Conservation (phyloP, 2,888 invertebrate species). For the Embidobia sp. region DNA sequence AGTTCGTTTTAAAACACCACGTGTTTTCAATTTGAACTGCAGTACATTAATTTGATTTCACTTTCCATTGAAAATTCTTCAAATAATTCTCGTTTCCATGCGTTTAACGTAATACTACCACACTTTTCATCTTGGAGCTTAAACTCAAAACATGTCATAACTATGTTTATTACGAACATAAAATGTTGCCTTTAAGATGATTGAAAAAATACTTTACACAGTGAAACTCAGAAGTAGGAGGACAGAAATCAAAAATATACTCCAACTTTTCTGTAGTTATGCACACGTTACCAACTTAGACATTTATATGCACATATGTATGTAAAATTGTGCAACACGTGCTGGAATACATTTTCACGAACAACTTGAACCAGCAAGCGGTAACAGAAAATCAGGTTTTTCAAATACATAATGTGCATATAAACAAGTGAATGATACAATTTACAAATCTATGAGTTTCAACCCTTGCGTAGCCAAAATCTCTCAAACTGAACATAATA, state of each 20-base stretch:
- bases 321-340: slow-evolving; percentile 63
- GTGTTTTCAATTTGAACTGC: too few relatives aligned
- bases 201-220: neutral
- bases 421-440: slow-evolving; percentile 36
- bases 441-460: slow-evolving; percentile 40
- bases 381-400: slow-evolving; percentile 43
- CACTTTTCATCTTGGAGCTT: too few relatives aligned
- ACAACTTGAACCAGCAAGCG: slow-evolving; percentile 49
- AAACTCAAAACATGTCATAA: too few relatives aligned
- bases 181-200: slow-evolving; percentile 5
- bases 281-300: slow-evolving; percentile 51
- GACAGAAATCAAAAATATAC: slow-evolving; percentile 45
- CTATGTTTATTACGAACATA: too few relatives aligned
- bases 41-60: too few relatives aligned
- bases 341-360: slow-evolving; percentile 61
- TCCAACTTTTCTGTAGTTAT: slow-evolving; percentile 53
- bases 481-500: too few relatives aligned
- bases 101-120: too few relatives aligned
- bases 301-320: slow-evolving; percentile 62
- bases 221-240: slow-evolving; percentile 26
- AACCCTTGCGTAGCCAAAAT: too few relatives aligned
- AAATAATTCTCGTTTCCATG: too few relatives aligned
- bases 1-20: too few relatives aligned
- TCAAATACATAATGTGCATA: slow-evolving; percentile 23
- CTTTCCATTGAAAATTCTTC: too few relatives aligned